phyloP scores from a whole-genome alignment of 2,113 vertebrate species.

The Nyctereutes procyonoides region DNA sequence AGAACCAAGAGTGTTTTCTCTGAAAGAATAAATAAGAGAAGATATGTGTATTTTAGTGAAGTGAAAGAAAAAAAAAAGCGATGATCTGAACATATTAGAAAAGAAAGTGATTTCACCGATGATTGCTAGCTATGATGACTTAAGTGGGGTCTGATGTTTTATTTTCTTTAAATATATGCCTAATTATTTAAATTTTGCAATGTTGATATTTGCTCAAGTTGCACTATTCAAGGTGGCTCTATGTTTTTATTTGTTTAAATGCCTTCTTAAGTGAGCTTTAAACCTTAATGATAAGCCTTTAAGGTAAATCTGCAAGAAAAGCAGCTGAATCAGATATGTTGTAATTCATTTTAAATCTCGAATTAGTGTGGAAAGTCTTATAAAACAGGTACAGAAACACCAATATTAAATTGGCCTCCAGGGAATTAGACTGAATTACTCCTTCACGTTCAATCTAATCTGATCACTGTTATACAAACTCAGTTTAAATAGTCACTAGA shows the following conservation, averaged over 20 bases:
- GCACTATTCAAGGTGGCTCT: background rate
- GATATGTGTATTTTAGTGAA: background rate
- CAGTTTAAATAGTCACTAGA: background rate
- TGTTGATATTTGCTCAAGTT: background rate
- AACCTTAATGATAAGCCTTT: background rate
- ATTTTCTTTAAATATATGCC: background rate
- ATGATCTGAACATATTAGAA: background rate
- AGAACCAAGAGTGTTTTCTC: background rate
- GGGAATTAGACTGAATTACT: conserved; percentile 8
- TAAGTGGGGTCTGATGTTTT: background rate
- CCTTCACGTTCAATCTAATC: background rate
- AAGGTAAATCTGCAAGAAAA: background rate
- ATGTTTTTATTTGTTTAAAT: conserved; percentile 26
- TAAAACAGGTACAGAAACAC: background rate
- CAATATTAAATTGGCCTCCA: background rate
- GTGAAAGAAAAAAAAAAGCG: background rate
- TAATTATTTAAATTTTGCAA: conserved; percentile 13
- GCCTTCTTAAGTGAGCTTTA: conserved; percentile 7
- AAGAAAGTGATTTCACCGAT: background rate
- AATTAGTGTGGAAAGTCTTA: background rate
- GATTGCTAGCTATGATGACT: background rate
- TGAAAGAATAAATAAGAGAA: background rate
- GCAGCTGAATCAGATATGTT: background rate
- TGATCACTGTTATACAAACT: background rate
- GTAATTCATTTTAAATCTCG: background rate